phyloP scores from a whole-genome alignment of 2,888 invertebrate genomes.

The Hyppa rectilinea region DNA sequence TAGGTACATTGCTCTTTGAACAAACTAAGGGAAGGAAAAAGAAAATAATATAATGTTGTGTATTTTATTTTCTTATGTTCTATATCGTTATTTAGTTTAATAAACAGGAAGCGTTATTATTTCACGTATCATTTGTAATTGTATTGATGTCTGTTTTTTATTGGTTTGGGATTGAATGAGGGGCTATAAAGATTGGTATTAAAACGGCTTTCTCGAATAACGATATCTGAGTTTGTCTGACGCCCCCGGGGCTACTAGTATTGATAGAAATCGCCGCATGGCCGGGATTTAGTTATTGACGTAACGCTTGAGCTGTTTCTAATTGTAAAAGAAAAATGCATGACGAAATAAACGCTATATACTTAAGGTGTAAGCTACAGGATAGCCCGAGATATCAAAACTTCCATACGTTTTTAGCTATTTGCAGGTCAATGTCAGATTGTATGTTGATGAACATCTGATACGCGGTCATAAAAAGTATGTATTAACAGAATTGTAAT shows the following conservation, averaged over 20 bases:
- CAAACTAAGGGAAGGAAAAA: conserved; percentile 22
- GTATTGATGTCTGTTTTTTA: conserved; percentile 33
- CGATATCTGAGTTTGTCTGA: neutral
- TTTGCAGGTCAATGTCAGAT: too few species aligned
- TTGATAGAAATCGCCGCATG: neutral
- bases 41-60: conserved; percentile 26
- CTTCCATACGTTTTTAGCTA: too few species aligned
- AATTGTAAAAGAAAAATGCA: neutral
- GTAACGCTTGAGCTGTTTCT: neutral
- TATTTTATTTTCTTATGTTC: conserved; percentile 43
- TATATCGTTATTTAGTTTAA: conserved; percentile 45
- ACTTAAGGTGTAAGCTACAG: too few species aligned
- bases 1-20: conserved; percentile 43
- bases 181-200: neutral
- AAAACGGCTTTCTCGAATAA: neutral
- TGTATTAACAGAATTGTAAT: too few species aligned
- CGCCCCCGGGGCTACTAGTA: neutral
- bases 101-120: conserved; percentile 36
- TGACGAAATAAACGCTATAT: neutral
- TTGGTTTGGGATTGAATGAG: conserved; percentile 14
- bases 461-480: too few species aligned
- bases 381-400: too few species aligned
- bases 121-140: conserved; percentile 31
- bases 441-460: too few species aligned
- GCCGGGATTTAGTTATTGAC: neutral